Evolutionary conservation across 2,797 vertebrate genomes (phyloP).

Genomic region (Poecilia picta): DNA sequence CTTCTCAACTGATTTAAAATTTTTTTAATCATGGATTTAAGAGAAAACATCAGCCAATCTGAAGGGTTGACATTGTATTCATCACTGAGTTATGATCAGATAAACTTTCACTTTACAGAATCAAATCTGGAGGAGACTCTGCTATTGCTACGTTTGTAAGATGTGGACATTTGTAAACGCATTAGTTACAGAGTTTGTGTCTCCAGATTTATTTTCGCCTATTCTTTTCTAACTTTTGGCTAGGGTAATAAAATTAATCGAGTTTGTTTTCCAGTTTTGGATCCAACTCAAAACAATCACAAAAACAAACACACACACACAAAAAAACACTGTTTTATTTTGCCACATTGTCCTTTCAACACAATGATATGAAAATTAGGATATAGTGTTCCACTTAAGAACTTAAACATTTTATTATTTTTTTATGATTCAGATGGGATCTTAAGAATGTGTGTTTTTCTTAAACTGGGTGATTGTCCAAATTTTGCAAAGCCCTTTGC

Average conservation of each 20-base stretch:
- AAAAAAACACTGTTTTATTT: no score
- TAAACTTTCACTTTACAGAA: not conserved
- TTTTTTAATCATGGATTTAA: not conserved
- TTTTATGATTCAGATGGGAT: not conserved
- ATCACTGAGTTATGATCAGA: not conserved
- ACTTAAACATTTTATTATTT: not conserved
- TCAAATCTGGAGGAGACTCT: not conserved
- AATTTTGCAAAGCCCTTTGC: not conserved
- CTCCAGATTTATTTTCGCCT: not conserved
- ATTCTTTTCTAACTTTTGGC: not conserved
- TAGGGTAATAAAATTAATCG: not conserved
- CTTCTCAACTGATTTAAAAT: not conserved
- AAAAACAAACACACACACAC: not conserved
- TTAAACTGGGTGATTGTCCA: not conserved
- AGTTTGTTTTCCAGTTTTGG: not conserved
- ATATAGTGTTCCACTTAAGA: not conserved
- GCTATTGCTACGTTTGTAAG: not conserved
- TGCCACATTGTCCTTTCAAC: not conserved
- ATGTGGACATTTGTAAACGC: not conserved
- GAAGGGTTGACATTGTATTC: not conserved
- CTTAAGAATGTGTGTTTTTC: not conserved
- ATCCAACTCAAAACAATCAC: not conserved
- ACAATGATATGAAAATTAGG: not conserved
- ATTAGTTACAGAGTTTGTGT: not conserved
- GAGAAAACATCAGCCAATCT: not conserved